Conservation (phyloP, 2,113 vertebrate genomes). For the Phrynocephalus versicolor region DNA sequence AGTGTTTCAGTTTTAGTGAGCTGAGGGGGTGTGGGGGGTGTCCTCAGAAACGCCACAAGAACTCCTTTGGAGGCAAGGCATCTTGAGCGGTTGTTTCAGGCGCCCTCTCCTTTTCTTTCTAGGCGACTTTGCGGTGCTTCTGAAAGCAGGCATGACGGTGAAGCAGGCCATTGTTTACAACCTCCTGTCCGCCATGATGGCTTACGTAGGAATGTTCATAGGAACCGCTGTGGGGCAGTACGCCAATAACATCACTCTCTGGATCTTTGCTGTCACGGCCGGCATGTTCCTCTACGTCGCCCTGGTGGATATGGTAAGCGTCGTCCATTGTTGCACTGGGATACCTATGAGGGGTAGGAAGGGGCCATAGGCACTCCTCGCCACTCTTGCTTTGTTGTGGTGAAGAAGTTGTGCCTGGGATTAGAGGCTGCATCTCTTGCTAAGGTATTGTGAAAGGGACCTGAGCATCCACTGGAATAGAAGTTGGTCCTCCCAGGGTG, state of each 20-base stretch:
- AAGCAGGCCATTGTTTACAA: constrained; percentile 98
- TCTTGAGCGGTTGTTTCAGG: too few relatives aligned
- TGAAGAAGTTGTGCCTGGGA: background rate
- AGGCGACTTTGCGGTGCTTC: constrained; percentile 98
- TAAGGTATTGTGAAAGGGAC: too few relatives aligned
- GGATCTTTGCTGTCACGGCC: constrained; percentile 97
- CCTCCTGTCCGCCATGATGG: constrained; percentile 95
- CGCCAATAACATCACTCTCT: constrained; percentile 92
- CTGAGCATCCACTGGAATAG: too few relatives aligned
- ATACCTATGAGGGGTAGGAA: rapidly evolving
- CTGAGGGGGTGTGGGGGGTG: background rate
- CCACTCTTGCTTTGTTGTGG: background rate
- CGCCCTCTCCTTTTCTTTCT: background rate
- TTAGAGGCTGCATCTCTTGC: too few relatives aligned
- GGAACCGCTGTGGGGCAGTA: constrained; percentile 96
- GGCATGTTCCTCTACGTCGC: constrained; percentile 99
- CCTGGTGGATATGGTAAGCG: constrained; percentile 95
- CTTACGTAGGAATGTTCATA: constrained; percentile 94
- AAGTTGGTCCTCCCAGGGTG: too few relatives aligned
- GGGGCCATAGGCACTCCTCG: background rate
- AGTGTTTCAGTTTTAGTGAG: background rate
- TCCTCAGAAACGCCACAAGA: rapidly evolving
- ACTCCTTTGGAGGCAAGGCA: background rate
- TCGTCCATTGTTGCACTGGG: background rate
- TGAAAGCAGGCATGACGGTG: constrained; percentile 96